A percentile compares a stretch with the other conserved stretches of the same genome.
phyloP scores from a whole-genome alignment of 2,113 vertebrate genomes.

The Tursiops truncatus region DNA sequence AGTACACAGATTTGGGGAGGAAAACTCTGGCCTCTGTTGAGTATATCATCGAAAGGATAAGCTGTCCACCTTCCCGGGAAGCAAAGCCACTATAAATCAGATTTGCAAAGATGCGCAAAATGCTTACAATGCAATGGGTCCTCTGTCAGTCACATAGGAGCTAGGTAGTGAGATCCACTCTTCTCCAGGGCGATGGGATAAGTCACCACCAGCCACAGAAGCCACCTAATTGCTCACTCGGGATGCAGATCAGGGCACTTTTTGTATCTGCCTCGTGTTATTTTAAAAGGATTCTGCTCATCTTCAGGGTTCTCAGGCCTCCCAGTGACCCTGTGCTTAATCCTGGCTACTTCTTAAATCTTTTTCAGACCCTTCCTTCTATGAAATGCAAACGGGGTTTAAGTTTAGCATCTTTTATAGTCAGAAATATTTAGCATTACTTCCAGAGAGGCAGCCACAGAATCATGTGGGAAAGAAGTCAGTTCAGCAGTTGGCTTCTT shows the following conservation, averaged over 20 bases:
- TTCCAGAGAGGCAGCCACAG: neutral
- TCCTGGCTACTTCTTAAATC: neutral
- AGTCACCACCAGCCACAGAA: neutral
- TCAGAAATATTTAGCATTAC: neutral
- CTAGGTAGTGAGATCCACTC: accelerated
- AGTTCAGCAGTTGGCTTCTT: neutral
- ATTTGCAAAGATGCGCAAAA: neutral
- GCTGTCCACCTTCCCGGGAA: neutral
- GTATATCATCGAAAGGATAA: neutral
- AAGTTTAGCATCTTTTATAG: neutral
- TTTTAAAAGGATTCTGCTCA: neutral
- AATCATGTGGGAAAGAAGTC: neutral
- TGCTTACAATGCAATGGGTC: neutral
- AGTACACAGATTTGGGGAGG: neutral
- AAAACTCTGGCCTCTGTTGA: neutral
- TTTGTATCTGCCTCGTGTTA: neutral
- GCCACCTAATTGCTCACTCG: accelerated
- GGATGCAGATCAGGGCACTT: accelerated
- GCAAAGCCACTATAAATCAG: neutral
- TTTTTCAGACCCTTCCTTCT: neutral
- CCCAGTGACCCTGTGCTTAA: neutral
- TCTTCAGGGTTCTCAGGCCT: neutral
- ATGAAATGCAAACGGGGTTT: neutral
- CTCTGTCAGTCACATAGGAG: neutral
- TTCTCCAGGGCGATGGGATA: neutral